Base-by-base conservation (phyloP, 2,888 invertebrate species). In the Scrobipalpa costella region DNA sequence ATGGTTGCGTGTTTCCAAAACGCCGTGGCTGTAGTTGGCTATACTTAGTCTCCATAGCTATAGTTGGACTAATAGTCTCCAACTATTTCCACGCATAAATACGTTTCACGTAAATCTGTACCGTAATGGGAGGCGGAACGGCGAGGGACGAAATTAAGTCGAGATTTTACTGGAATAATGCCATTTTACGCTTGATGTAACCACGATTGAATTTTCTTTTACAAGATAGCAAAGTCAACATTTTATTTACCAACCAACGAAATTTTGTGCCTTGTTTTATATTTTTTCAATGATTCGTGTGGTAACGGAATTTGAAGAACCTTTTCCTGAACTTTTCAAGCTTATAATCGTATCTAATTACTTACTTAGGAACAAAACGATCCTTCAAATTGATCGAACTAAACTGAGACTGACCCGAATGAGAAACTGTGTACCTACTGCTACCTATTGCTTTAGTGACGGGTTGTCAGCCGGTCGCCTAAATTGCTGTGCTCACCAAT, bases 1-100 rank as follows among this genome's bases (percentile, higher is more conserved):
- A 69, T 63, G 59, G 70, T 78, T 73, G 77, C 78, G 77, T 81
- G 65, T 61, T 52, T 50, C 49, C 62, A 40, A 62, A 62, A 17
- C 36, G 33, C 17, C n/a, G 33, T 52, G 13, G 61, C 36, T 49
- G 40, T 21, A 36, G 13, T 44, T 44, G 44, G 44, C n/a, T n/a
- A n/a, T n/a, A 44, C 44, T 44, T 50, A 50, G 19, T 50, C 19
- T 50, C 17, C 50, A 44, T n/a, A n/a, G n/a, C n/a, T 49, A 52
- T 21, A 36, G 13, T 44, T 44, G 44, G 44, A 44, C 44, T 44
- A 50, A 50, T 50, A 50, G 19, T 50, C 19, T 50, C 17, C 50
- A 44, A 15, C 44, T 44, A 50, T 63, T 64, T 60, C 40, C 49
- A 17, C 21, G 50, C 19, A 50, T 33, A 55, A 55, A 33, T 34